These are phyloP conservation scores for Muschampia plurimacula DNA, from an alignment of 2,888 invertebrate genomes.

Conservation along the genomic window DNA sequence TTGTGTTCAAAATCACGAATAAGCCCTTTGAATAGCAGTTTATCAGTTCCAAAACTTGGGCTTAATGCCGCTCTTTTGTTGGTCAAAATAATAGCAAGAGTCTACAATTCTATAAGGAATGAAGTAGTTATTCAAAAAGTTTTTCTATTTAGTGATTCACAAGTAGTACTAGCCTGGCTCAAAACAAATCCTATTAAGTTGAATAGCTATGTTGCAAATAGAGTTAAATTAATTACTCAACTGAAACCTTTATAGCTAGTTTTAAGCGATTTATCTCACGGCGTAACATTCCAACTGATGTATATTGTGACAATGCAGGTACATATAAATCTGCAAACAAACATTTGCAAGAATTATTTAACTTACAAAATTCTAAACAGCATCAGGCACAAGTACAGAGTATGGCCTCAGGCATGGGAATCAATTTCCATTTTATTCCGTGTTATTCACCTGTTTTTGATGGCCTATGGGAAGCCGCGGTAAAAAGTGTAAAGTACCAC, in stretches of 20 bases:
- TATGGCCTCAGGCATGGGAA: neutral
- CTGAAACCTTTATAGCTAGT: neutral
- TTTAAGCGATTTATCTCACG: neutral
- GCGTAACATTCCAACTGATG: neutral
- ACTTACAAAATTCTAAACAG: neutral
- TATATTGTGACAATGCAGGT: conserved; percentile 1
- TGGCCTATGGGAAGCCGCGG: neutral
- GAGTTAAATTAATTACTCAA: neutral
- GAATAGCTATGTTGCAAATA: conserved; percentile 4
- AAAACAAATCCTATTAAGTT: conserved; percentile 8
- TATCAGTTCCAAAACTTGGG: conserved; percentile 6
- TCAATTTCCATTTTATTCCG: neutral
- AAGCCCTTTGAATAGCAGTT: conserved; percentile 12
- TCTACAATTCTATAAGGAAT: conserved; percentile 1
- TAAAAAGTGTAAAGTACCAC: neutral
- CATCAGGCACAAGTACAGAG: neutral
- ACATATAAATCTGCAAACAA: neutral
- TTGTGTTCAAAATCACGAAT: conserved; percentile 16
- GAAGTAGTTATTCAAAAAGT: conserved; percentile 3
- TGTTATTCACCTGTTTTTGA: neutral
- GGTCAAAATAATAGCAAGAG: conserved; percentile 4
- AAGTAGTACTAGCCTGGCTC: conserved; percentile 8
- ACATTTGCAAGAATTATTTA: neutral
- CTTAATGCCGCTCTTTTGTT: conserved; percentile 14
- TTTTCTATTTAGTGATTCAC: conserved; percentile 1